Base-by-base conservation (phyloP, 2,113 vertebrate species). In the Caranx melampygus region DNA sequence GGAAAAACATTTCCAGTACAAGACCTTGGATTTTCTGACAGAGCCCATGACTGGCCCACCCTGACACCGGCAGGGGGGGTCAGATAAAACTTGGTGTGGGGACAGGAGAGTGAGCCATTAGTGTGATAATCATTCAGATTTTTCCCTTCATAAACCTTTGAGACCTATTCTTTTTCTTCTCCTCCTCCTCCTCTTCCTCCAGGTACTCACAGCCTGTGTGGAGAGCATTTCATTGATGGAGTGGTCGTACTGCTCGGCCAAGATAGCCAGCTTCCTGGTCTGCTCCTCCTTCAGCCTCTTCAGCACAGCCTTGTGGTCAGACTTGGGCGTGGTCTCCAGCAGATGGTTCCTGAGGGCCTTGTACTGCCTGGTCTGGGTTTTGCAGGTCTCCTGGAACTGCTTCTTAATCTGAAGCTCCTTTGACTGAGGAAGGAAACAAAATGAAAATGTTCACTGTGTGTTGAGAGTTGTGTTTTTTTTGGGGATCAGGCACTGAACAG, bases 151-250 rank as follows among this genome's bases (percentile, higher is more conserved):
- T 18, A 1, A 34, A 16, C 15, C 7, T 20, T 21, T 31, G 5
- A 14, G 40, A 14, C 18, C 33, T 65, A 8, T 37, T 47, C 21
- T 37, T 6, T 1, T 37, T 37, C 37, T 37, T 37, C 37, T 37
- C 8, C 37, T 42, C 57, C 44, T 64, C 70, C 37, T 37, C 8
- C 37, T 37, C 8, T 8, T 9, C 57, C 44, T 64, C 70, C 6
- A 13, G 12, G 16, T 91, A 96, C 97, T 97, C 90, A 99, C 98
- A 34, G 98, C 98, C 94, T 99, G 98, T 21, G 98, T 99, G 79
- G 98, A 99, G 74, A 99, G 96, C 98, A 99, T 99, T 92, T 99
- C 97, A 75, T 98, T 98, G 95, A 99, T 99, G 94, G 97, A 98
- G 94, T 99, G 98, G 94, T 99, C 98, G 63, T 99, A 99, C 92